Percentiles rank a stretch among this genome's conserved stretches.
Conservation (phyloP, 2,888 invertebrate species). For the Cremastinae sp. region DNA sequence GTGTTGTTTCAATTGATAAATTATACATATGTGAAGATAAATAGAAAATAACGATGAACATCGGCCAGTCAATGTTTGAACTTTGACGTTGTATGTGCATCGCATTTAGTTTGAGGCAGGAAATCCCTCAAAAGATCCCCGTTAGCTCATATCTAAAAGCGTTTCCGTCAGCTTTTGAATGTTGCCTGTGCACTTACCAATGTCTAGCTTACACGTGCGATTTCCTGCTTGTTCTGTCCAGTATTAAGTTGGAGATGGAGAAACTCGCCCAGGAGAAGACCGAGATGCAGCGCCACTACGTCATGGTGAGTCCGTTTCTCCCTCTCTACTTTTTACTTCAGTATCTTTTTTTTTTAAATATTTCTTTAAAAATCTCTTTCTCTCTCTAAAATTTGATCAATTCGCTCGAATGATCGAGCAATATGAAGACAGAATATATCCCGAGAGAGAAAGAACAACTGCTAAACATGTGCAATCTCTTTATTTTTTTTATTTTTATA, state of each 20-base stretch:
- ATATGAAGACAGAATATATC: no score
- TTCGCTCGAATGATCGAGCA: no score
- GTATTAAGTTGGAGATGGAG: slow-evolving; percentile 92
- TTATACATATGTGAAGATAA: neutral
- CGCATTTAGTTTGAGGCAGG: slow-evolving; percentile 35
- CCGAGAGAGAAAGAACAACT: no score
- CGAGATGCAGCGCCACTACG: slow-evolving; percentile 93
- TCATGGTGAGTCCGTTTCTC: slow-evolving; percentile 86
- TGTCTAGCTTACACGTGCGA: slow-evolving; percentile 76
- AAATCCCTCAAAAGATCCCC: slow-evolving; percentile 41
- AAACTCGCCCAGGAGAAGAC: slow-evolving; percentile 93
- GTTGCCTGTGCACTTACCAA: slow-evolving; percentile 75
- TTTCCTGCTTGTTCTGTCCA: slow-evolving; percentile 81
- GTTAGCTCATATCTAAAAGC: slow-evolving; percentile 43
- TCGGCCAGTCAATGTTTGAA: no score
- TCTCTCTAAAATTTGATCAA: no score
- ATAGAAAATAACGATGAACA: no score
- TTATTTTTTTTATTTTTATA: neutral
- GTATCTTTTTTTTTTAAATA: slow-evolving; percentile 10
- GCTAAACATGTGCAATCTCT: neutral
- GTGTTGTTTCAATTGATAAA: no score
- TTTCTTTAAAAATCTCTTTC: neutral
- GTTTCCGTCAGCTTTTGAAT: slow-evolving; percentile 69
- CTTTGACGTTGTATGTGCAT: no score
- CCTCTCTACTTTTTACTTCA: slow-evolving; percentile 21